Base-by-base conservation (phyloP, 2,888 invertebrate species). In the Odontothrips loti region DNA sequence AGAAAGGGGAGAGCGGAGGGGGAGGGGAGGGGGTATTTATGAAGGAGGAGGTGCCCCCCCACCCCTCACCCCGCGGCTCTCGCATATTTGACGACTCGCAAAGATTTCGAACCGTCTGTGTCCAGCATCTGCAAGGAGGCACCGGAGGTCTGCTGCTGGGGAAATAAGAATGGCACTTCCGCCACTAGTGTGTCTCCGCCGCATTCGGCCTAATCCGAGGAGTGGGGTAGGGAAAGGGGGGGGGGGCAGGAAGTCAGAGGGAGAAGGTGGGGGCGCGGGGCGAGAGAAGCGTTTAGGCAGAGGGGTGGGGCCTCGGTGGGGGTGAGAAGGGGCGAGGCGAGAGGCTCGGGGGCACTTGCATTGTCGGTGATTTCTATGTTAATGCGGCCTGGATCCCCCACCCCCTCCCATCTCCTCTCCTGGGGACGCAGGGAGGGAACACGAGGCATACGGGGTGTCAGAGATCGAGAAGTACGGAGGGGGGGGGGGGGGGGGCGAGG, bases 361-460 rank as follows among this genome's bases (percentile, higher is more conserved):
- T 68, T 68, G 68, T 68, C 68, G 68, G 68, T 68, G 68, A 68
- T 68, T 68, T 68, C 68, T 68, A 68, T 68, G 68, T 68, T 68
- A 68, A 68, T 68, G 68, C 68, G 68, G 68, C 23, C 68, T 68
- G 68, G 68, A 68, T 68, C 20, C 68, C 23, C n/a, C 68, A 23
- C 68, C 51, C 23, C 68, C 23, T 68, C 68, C 23, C 68, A 6
- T 51, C 51, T 10, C 51, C 51, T 20, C 51, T 20, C 51, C 51
- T 20, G 68, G 68, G 23, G n/a, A 63, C 20, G 63, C n/a, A 20
- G 63, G n/a, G 20, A 15, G n/a, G 58, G 58, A 15, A 15, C 58
- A 23, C 68, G 23, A 23, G 23, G 68, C 68, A 68, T 68, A 68
- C 68, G 68, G 68, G 68, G 68, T 68, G 68, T 68, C 68, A 68